These are phyloP conservation scores for Nudaria mundana DNA, from an alignment of 2,888 invertebrate genomes.

Conservation along the genomic window DNA sequence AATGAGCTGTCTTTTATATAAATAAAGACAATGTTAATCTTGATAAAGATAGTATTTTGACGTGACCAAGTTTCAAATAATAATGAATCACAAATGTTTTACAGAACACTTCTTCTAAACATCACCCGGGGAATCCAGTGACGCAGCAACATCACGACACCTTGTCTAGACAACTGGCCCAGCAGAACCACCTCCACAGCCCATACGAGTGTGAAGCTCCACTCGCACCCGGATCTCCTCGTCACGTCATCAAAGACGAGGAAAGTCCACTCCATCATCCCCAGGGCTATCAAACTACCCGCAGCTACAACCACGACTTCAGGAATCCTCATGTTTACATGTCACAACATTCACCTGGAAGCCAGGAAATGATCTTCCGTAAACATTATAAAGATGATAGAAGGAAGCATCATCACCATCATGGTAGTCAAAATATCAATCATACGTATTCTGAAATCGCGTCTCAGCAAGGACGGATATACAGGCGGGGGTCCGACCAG, in stretches of 20 bases:
- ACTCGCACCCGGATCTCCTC: slow-evolving; percentile 70
- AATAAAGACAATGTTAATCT: too few relatives aligned
- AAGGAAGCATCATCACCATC: slow-evolving; percentile 74
- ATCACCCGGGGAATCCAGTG: slow-evolving; percentile 84
- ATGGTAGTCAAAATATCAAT: slow-evolving; percentile 82
- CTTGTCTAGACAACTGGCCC: slow-evolving; percentile 68
- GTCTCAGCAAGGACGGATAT: slow-evolving; percentile 71
- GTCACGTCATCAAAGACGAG: slow-evolving; percentile 69
- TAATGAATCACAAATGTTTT: slow-evolving; percentile 36
- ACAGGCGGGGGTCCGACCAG: slow-evolving; percentile 77
- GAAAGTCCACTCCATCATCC: slow-evolving; percentile 66
- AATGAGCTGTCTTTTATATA: slow-evolving; percentile 46
- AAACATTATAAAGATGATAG: slow-evolving; percentile 74
- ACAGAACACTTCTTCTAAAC: slow-evolving; percentile 94
- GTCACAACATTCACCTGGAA: slow-evolving; percentile 74
- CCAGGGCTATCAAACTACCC: slow-evolving; percentile 69
- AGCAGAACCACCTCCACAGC: slow-evolving; percentile 77
- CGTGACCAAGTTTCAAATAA: slow-evolving; percentile 1
- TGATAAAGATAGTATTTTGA: not conserved
- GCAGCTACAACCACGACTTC: slow-evolving; percentile 75
- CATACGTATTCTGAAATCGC: slow-evolving; percentile 90
- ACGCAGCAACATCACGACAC: slow-evolving; percentile 85
- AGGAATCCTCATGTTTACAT: slow-evolving; percentile 73
- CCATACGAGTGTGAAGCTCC: slow-evolving; percentile 77
- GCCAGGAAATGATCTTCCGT: slow-evolving; percentile 70